phyloP scores from a whole-genome alignment of 2,797 vertebrate species.

The Malacoraja senta region DNA sequence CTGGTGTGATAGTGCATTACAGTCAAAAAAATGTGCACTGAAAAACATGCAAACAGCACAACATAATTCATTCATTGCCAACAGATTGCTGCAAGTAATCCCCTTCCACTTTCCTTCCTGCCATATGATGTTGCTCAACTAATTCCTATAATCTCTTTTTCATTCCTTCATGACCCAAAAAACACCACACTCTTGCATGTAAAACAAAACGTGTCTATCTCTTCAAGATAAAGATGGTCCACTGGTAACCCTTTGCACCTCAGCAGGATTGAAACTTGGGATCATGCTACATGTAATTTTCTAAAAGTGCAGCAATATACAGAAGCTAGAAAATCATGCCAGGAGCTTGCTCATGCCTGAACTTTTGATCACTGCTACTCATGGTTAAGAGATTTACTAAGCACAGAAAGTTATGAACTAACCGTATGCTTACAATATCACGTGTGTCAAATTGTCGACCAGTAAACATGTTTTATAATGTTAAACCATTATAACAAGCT shows the following conservation, averaged over 20 bases:
- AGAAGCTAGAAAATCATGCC: not conserved
- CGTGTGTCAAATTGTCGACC: not conserved
- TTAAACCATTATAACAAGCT: not conserved
- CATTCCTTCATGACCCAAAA: not conserved
- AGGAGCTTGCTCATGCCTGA: not conserved
- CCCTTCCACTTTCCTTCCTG: not conserved
- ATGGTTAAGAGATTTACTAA: not conserved
- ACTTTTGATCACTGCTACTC: not conserved
- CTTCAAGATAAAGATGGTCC: not conserved
- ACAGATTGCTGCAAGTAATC: constrained; percentile 3
- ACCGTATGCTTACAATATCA: not conserved
- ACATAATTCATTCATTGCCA: constrained; percentile 16
- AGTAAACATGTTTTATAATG: not conserved
- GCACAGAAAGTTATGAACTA: not conserved
- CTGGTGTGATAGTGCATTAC: constrained; percentile 3
- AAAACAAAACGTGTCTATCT: not conserved
- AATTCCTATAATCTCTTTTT: not conserved
- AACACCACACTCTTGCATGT: not conserved
- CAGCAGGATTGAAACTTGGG: not conserved
- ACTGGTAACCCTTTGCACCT: not conserved
- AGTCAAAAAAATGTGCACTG: not conserved
- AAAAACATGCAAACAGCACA: not conserved
- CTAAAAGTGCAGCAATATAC: too few species aligned
- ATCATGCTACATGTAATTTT: not conserved
- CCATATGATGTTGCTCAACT: not conserved